Evolutionary conservation across 2,113 vertebrate genomes (phyloP), one percentile per base, ranked within the genome.

Genomic region (Oreochromis niloticus): DNA sequence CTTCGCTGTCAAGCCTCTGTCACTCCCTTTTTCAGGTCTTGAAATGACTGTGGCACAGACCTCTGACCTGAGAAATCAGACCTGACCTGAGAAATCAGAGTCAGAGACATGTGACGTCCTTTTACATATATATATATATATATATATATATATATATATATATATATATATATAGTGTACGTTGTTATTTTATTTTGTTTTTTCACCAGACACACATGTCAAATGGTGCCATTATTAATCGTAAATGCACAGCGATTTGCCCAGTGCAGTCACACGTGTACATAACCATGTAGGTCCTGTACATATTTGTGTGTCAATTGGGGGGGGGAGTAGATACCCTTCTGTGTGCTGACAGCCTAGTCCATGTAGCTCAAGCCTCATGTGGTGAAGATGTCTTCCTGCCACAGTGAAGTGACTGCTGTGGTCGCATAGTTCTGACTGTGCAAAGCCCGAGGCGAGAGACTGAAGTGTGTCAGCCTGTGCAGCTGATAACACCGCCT

Each of bases 381-480:
- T 88, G 90, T 87, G 90, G 91, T 89, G 84, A 94, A 92, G 91
- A 94, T 91, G 91, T 94, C 94, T 91, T 88, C 86, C 87, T 86
- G 84, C 88, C 84, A 85, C 79, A 84, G 85, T 86, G 89, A n/a
- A 81, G 84, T 79, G 87, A 90, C 93, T 90, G 92, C 90, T 83
- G 86, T 52, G 87, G 92, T 90, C 89, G 88, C 92, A 87, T 89
- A 89, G 68, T 57, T 91, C 85, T 80, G 87, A 89, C 91, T 88
- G 88, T 84, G 92, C 85, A 87, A 87, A 85, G 93, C 91, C 92
- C 10, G 41, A 56, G 88, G 92, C 92, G 68, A 79, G 80, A 90
- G 89, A 93, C 90, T 93, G 90, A 95, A 95, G 94, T 95, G 89
- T 94, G 95, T 95, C 94, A 94, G 93, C 85, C 94, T 95, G 92